Base-by-base conservation (phyloP, 2,797 vertebrate genomes). In the Crenuchus spilurus region DNA sequence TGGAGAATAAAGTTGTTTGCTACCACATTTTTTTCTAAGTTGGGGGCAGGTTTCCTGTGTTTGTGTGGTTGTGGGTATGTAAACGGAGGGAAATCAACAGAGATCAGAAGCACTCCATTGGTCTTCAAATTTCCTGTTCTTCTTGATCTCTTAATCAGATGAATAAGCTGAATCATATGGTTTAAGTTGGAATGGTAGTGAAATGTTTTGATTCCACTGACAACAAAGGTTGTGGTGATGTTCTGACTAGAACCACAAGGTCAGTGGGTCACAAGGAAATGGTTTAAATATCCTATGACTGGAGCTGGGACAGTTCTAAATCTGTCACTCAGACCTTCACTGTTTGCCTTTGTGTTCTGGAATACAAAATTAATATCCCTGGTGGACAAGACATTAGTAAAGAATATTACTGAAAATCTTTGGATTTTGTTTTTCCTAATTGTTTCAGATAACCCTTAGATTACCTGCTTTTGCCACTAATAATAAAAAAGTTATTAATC, bases 51-150 rank as follows among this genome's bases (percentile, higher is more conserved):
- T 52, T 41, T 41, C 39, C 41, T 41, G 35, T 62, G 39, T 60
- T 51, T 46, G 57, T 76, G 55, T 75, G 54, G 67, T 48, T 62
- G 60, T 72, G 61, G 58, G 51, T 54, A 18, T 37, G 16, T 52
- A 54, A 39, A 44, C n/a, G 31, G 26, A 37, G 42, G 22, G 31
- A 71, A 46, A 24, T 11, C 2, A 24, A 24, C 24, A 68, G n/a
- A 49, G 44, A 1, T 1, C 18, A 5, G 28, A 26, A 65, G 42
- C 16, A 51, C 61, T 70, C 66, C 26, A 74, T 24, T 72, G 63
- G 44, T 37, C 14, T 61, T 26, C 69, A 78, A 41, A 74, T 78
- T 80, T 78, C 73, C 79, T 76, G 62, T 63, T 30, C 55, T 28
- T 67, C 41, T 65, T 76, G 63, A 62, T 74, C 41, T 65, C 24